Evolutionary conservation across 1,140 invertebrate species (phyloP).

Genomic region (Platyura marginata): DNA sequence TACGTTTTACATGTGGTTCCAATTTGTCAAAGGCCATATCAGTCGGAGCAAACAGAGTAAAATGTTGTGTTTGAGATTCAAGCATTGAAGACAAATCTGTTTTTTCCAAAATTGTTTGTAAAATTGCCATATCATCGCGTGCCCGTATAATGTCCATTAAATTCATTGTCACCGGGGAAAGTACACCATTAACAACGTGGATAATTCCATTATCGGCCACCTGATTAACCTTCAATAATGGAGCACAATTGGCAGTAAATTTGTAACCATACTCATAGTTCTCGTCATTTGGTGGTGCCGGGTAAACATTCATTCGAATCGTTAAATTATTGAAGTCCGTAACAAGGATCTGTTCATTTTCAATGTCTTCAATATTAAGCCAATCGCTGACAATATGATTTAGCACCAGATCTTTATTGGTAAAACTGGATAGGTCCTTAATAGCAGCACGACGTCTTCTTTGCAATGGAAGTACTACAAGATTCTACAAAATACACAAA

Average conservation of each 20-base stretch:
- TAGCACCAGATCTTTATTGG: conserved; percentile 19
- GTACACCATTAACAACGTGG: conserved; percentile 40
- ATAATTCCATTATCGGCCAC: conserved; percentile 45
- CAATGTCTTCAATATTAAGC: conserved; percentile 25
- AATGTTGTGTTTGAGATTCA: conserved; percentile 32
- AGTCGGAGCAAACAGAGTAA: conserved; percentile 43
- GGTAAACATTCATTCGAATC: conserved; percentile 41
- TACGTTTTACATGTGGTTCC: conserved; percentile 22
- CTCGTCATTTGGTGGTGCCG: conserved; percentile 23
- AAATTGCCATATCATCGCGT: conserved; percentile 22
- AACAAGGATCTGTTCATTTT: conserved; percentile 26
- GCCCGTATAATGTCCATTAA: conserved; percentile 26
- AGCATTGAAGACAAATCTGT: conserved; percentile 19
- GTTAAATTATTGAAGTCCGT: conserved; percentile 27
- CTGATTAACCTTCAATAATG: conserved; percentile 26
- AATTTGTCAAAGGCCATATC: conserved; percentile 40
- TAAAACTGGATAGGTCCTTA: conserved; percentile 10
- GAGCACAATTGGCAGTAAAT: conserved; percentile 33
- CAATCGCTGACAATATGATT: conserved; percentile 27
- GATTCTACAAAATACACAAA: conserved; percentile 1
- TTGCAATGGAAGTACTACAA: conserved; percentile 3
- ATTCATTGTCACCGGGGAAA: conserved; percentile 30
- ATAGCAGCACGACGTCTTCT: conserved; percentile 6
- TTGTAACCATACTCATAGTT: conserved; percentile 14
- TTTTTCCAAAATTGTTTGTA: conserved; percentile 21